phyloP scores from a whole-genome alignment of 2,113 vertebrate species.

The Myotis yumanensis region DNA sequence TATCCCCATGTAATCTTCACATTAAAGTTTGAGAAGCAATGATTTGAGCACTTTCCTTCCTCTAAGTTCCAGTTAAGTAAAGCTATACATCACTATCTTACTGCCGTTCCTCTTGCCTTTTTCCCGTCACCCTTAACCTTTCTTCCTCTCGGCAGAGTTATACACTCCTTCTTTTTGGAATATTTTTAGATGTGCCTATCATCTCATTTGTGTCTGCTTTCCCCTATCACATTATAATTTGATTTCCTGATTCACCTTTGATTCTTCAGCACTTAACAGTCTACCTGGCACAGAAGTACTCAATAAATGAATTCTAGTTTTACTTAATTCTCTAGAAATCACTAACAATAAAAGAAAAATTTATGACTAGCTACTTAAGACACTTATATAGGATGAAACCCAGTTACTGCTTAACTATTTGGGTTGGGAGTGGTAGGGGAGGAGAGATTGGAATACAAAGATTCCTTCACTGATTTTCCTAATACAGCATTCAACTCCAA shows the following conservation, averaged over 20 bases:
- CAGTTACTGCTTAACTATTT: conserved; percentile 8
- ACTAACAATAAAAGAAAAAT: neutral
- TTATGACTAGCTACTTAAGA: neutral
- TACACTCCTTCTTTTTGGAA: neutral
- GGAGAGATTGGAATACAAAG: neutral
- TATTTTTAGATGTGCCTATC: neutral
- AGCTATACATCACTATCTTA: neutral
- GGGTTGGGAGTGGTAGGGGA: neutral
- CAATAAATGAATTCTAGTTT: neutral
- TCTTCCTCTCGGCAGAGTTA: neutral
- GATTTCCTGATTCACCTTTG: conserved; percentile 15
- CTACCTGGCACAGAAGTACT: neutral
- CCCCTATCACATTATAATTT: neutral
- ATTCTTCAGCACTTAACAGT: conserved; percentile 7
- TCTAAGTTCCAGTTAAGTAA: neutral
- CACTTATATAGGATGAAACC: neutral
- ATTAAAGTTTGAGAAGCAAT: neutral
- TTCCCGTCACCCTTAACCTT: neutral
- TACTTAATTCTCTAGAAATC: conserved; percentile 5
- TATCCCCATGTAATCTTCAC: neutral
- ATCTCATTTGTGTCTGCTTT: neutral
- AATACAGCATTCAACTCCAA: neutral
- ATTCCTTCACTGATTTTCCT: neutral
- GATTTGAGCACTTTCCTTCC: neutral
- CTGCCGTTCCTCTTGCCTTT: neutral